These are phyloP conservation scores for Montipora efflorescens DNA, from an alignment of 64 coral and sea anemone genomes.

Conservation along the genomic window DNA sequence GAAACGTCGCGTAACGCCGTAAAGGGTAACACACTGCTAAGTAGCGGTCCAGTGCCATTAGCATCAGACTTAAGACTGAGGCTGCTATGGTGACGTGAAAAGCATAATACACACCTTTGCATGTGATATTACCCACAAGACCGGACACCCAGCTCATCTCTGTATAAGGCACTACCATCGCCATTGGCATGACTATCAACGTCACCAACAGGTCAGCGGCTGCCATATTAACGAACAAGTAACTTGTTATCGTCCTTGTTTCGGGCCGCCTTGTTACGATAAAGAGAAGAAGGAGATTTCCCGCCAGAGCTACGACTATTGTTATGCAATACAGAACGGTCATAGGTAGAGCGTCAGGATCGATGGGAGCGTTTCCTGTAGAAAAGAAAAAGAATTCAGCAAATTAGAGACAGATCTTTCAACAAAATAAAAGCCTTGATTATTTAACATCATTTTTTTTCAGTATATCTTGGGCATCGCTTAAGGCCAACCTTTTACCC, in stretches of 20 bases:
- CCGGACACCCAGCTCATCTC: background rate
- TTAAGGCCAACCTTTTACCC: no score
- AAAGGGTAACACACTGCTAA: background rate
- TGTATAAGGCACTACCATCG: background rate
- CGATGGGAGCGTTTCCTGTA: background rate
- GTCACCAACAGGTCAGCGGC: conserved; percentile 19
- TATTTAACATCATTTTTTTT: no score
- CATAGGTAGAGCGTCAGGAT: background rate
- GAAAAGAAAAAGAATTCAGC: background rate
- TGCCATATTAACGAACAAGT: conserved; percentile 39
- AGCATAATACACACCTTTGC: background rate
- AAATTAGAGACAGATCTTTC: no score
- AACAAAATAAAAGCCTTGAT: no score
- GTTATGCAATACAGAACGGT: conserved; percentile 5
- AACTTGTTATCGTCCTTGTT: conserved; percentile 4
- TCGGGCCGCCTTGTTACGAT: background rate
- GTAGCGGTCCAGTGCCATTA: conserved; percentile 27
- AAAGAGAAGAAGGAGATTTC: conserved; percentile 14
- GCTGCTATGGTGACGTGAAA: conserved; percentile 13
- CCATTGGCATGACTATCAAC: background rate
- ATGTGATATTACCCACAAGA: background rate
- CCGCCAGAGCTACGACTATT: background rate
- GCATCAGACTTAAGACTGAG: background rate
- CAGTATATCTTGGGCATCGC: no score
- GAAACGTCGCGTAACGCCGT: background rate